Percentiles rank a stretch among this genome's conserved stretches.
phyloP scores from a whole-genome alignment of 2,797 vertebrate genomes.

The Chiropotes sagulatus region DNA sequence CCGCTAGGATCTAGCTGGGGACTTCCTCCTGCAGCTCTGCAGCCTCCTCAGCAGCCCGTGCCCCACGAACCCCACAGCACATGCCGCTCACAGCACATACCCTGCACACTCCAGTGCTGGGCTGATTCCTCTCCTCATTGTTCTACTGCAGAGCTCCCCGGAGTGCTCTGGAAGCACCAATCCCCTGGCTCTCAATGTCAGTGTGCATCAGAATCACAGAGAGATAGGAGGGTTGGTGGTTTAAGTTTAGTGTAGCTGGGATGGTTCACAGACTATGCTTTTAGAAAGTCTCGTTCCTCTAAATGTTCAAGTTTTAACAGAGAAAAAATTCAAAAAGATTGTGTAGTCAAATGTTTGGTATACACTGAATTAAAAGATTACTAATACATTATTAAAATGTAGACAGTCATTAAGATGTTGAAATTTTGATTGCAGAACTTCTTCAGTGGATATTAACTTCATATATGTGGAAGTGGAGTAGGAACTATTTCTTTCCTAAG shows the following conservation, averaged over 20 bases:
- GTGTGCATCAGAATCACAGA: background rate
- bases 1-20: background rate
- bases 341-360: background rate
- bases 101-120: fast-evolving
- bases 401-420: background rate
- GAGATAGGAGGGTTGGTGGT: too few species aligned
- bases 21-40: background rate
- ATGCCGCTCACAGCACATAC: fast-evolving
- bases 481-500: background rate
- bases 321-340: background rate
- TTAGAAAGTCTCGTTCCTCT: background rate
- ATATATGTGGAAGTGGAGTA: background rate
- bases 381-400: background rate
- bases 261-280: background rate
- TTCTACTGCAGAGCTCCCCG: background rate
- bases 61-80: fast-evolving
- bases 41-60: background rate
- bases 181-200: background rate
- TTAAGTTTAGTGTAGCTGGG: background rate
- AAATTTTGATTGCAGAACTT: background rate
- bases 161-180: background rate
- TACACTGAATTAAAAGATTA: background rate
- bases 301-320: background rate
- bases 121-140: background rate
- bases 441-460: background rate